Base-by-base conservation (phyloP, 64 coral and sea anemone genomes). In the Actinia equina region DNA sequence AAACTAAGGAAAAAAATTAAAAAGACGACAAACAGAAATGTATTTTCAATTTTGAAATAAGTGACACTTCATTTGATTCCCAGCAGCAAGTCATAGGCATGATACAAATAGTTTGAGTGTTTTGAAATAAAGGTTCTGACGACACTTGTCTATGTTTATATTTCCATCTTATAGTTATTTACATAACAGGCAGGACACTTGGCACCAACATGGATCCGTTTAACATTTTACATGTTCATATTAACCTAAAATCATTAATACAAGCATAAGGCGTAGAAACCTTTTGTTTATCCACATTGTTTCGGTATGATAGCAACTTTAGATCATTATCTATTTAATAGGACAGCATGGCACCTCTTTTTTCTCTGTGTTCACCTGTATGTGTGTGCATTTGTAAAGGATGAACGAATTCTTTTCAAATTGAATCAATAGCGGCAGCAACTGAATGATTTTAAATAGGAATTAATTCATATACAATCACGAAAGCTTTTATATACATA, bases 261-360 rank as follows among this genome's bases (percentile, higher is more conserved):
- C 69, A 41, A 74, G 69, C 26, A 74, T 74, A 74, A 30, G n/a
- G 69, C 25, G 11, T 74, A 30, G 69, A 13, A 13, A 14, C 2
- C 69, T 17, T 30, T 14, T 74, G 69, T 41, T 17, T 74, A 16
- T 74, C 15, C 25, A 10, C 13, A 15, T 74, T 74, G 69, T 74
- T 26, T 74, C 41, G 37, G 12, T 25, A 41, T 74, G 69, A 74
- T 74, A 74, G 69, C 69, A 74, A 30, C 69, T 74, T 74, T 30
- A 74, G 69, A 74, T 74, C 3, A 74, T 65, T 74, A 74, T 74
- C 69, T 74, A 41, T 74, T 74, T 74, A 74, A 74, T 41, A 74
- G n/a, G 69, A 41, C 69, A n/a, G 8, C 69, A 30, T 17, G 69
- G 69, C 69, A 1, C 65, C 65, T 10, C 23, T 71, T 10, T 71